Conservation (phyloP, 2,797 vertebrate genomes). For the Mus spretus region DNA sequence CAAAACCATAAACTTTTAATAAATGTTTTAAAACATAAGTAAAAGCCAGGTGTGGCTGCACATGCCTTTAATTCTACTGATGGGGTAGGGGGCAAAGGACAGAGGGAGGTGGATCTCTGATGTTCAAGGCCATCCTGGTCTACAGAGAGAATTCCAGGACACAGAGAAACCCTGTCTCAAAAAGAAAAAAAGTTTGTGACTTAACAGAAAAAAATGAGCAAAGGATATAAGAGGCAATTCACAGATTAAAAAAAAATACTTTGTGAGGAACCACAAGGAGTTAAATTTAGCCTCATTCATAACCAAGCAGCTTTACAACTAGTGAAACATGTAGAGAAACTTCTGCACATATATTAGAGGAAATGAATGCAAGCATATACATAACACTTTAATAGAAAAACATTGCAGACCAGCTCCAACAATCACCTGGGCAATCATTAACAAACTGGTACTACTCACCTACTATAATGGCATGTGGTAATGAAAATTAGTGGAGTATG, state of each 20-base stretch:
- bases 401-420: background rate
- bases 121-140: background rate
- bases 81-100: background rate
- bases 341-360: background rate
- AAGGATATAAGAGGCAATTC: background rate
- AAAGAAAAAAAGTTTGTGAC: background rate
- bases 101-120: background rate
- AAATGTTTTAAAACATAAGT: background rate
- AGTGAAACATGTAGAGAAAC: slow-evolving; percentile 16
- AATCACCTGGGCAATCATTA: background rate
- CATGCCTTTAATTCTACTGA: background rate
- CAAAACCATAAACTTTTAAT: slow-evolving; percentile 25
- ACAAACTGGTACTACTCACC: background rate
- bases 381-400: slow-evolving; percentile 25
- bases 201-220: background rate
- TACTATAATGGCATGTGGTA: background rate
- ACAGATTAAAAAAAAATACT: slow-evolving; percentile 6
- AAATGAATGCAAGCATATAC: slow-evolving; percentile 23
- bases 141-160: background rate
- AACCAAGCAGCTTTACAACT: slow-evolving; percentile 4
- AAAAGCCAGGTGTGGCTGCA: background rate
- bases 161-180: background rate
- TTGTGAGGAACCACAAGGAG: background rate
- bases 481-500: slow-evolving; percentile 3
- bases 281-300: slow-evolving; percentile 19